Conservation (phyloP, 2,113 vertebrate species). For the Istiophorus platypterus region DNA sequence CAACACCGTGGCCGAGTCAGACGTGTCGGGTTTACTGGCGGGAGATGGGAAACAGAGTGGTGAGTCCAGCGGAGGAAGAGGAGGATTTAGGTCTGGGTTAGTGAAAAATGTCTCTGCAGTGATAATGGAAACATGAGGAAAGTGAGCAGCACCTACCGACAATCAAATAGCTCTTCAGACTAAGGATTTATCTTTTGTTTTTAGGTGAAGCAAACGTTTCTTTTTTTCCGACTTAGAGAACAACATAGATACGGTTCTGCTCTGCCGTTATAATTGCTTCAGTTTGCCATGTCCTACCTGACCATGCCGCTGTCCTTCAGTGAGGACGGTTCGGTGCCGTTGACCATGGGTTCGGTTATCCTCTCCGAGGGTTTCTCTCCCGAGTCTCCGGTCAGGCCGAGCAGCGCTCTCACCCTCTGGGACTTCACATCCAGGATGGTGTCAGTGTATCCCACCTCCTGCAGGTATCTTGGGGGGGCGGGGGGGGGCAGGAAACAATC, state of each 20-base stretch:
- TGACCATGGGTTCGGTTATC: conserved; percentile 89
- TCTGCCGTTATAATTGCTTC: background rate
- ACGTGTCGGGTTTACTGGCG: conserved; percentile 90
- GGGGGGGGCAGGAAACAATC: background rate
- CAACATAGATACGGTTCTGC: background rate
- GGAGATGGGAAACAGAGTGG: background rate
- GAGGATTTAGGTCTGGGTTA: background rate
- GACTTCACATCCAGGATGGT: conserved; percentile 97
- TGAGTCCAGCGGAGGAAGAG: background rate
- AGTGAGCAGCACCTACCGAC: no score
- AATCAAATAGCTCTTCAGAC: no score
- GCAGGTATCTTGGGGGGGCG: conserved; percentile 89
- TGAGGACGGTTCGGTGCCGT: conserved; percentile 89
- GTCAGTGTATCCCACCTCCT: conserved; percentile 97
- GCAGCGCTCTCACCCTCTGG: conserved; percentile 90
- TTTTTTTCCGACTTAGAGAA: background rate
- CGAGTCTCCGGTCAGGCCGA: conserved; percentile 91
- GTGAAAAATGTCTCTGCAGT: no score
- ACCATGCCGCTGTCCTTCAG: conserved; percentile 89
- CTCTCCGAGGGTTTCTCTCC: conserved; percentile 86
- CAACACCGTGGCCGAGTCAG: conserved; percentile 91
- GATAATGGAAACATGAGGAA: no score
- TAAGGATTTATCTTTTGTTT: no score
- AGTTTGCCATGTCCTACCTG: conserved; percentile 74
- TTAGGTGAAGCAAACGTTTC: no score